Evolutionary conservation across 2,888 invertebrate genomes (phyloP).

Genomic region (Idaea straminata): DNA sequence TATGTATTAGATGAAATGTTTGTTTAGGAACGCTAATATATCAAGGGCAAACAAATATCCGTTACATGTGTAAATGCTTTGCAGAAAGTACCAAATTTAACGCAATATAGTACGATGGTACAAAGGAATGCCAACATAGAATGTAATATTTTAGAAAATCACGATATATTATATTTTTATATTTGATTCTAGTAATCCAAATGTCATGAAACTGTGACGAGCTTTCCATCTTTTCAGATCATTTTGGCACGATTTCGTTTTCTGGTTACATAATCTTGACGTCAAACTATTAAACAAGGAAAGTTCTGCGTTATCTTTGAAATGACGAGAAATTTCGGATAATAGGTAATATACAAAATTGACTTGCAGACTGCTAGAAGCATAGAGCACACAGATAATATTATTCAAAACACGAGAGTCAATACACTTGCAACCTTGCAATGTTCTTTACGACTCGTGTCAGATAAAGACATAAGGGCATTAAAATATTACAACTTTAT

Average conservation of each 20-base stretch:
- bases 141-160: background rate
- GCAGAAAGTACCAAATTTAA: background rate
- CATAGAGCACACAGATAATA: constrained; percentile 68
- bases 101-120: background rate
- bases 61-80: constrained; percentile 3
- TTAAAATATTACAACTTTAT: constrained; percentile 66
- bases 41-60: constrained; percentile 12
- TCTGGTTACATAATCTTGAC: constrained; percentile 70
- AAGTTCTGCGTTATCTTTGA: constrained; percentile 49
- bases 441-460: constrained; percentile 72
- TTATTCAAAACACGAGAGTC: constrained; percentile 73
- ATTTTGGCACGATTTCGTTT: constrained; percentile 61
- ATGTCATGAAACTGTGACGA: constrained; percentile 34
- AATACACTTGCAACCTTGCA: constrained; percentile 79
- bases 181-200: constrained; percentile 23
- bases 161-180: constrained; percentile 11
- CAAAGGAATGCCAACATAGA: background rate
- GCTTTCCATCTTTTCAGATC: constrained; percentile 42
- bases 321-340: constrained; percentile 35
- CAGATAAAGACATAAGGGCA: constrained; percentile 76
- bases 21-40: constrained; percentile 13
- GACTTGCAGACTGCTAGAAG: constrained; percentile 48
- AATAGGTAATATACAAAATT: constrained; percentile 29
- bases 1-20: constrained; percentile 8
- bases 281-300: constrained; percentile 59